Conservation (phyloP, 2,797 vertebrate species). For the Cuculus canorus region DNA sequence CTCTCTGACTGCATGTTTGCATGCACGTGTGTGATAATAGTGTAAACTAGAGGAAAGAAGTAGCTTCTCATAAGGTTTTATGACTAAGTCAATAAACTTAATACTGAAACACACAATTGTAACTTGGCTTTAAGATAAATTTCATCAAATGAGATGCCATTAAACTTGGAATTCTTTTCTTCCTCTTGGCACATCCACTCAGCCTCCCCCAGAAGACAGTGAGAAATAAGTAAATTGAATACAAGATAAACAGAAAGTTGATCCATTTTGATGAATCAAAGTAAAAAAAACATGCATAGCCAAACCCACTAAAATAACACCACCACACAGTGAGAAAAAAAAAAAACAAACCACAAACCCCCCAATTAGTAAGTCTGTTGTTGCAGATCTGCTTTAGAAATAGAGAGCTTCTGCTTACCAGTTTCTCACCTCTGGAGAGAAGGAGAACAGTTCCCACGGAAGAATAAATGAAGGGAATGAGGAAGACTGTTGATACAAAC, state of each 20-base stretch:
- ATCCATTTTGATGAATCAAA: not conserved
- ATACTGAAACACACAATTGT: not conserved
- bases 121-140: not conserved
- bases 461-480: not conserved
- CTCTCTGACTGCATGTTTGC: accelerated
- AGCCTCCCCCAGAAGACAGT: not conserved
- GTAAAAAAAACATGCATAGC: not conserved
- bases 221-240: not conserved
- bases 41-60: not conserved
- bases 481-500: not conserved
- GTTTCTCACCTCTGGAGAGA: not conserved
- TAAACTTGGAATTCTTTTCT: not conserved
- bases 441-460: not conserved
- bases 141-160: not conserved
- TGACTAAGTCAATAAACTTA: not conserved
- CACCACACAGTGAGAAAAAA: not conserved
- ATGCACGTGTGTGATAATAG: not conserved
- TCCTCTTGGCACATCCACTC: not conserved
- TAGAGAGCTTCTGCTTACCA: not conserved
- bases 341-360: not conserved
- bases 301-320: too few species aligned
- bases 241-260: not conserved
- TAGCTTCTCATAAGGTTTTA: not conserved
- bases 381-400: not conserved
- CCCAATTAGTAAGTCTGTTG: not conserved